Percentiles rank a stretch among this genome's conserved stretches.
Conservation (phyloP, 2,888 invertebrate genomes). For the Alloplasta piceator region DNA sequence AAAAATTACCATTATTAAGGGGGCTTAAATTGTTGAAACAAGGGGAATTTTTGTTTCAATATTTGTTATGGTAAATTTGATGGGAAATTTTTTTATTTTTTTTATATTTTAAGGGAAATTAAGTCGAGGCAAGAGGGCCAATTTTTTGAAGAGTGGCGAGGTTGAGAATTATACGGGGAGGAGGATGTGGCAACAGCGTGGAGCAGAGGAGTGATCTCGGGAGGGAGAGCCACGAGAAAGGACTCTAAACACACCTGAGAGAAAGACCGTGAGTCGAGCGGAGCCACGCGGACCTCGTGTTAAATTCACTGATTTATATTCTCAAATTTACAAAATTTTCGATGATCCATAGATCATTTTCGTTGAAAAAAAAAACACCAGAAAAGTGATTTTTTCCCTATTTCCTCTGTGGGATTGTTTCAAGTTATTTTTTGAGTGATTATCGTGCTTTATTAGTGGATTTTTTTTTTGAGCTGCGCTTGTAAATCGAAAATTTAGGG, state of each 20-base stretch:
- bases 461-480: not conserved
- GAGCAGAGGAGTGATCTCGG: slow-evolving; percentile 68
- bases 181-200: slow-evolving; percentile 78
- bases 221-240: slow-evolving; percentile 70
- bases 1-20: not conserved
- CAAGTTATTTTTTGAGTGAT: not conserved
- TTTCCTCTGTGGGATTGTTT: not conserved
- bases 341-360: no score
- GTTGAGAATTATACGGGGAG: slow-evolving; percentile 53
- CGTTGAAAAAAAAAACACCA: not conserved
- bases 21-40: no score
- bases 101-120: not conserved
- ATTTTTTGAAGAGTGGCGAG: slow-evolving; percentile 69
- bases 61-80: not conserved
- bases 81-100: slow-evolving; percentile 9
- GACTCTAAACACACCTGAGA: slow-evolving; percentile 73
- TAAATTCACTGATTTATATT: slow-evolving; percentile 53
- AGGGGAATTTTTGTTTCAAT: not conserved
- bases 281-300: slow-evolving; percentile 49
- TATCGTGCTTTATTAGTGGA: not conserved
- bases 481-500: not conserved
- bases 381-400: not conserved
- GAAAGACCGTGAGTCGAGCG: slow-evolving; percentile 59
- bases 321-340: not conserved
- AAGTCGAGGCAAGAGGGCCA: slow-evolving; percentile 31